These are phyloP conservation scores for Xestoiulus laeticollis DNA, from an alignment of 2,888 invertebrate species.

Conservation along the genomic window DNA sequence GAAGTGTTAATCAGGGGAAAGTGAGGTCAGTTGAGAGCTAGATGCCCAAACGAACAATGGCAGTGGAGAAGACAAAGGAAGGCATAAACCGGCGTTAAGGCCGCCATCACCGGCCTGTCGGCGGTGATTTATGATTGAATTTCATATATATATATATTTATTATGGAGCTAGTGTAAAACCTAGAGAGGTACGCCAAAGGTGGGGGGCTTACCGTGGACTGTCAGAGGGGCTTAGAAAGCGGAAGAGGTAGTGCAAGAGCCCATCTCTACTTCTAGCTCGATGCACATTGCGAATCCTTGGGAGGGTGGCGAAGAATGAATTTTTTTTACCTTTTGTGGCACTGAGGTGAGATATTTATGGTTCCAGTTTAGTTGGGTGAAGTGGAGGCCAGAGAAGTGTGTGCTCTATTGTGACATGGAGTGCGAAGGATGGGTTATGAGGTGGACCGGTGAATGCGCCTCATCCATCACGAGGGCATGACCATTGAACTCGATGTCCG, in stretches of 20 bases:
- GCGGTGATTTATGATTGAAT: slow-evolving; percentile 46
- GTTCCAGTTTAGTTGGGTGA: slow-evolving; percentile 27
- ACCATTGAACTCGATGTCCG: slow-evolving; percentile 20
- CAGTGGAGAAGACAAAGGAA: slow-evolving; percentile 22
- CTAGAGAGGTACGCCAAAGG: neutral
- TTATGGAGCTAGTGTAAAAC: neutral
- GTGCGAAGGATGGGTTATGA: slow-evolving; percentile 47
- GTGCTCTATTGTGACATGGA: slow-evolving; percentile 40
- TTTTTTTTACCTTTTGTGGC: neutral
- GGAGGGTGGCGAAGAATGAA: neutral
- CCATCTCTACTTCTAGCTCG: neutral
- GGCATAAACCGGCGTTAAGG: slow-evolving; percentile 30
- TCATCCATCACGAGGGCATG: slow-evolving; percentile 47
- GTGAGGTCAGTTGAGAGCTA: neutral
- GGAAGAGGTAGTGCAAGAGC: slow-evolving; percentile 40
- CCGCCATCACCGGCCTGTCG: slow-evolving; percentile 23
- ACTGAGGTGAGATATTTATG: slow-evolving; percentile 38
- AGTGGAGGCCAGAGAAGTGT: slow-evolving; percentile 35
- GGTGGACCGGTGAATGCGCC: slow-evolving; percentile 31
- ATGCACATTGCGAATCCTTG: neutral
- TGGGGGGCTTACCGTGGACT: neutral
- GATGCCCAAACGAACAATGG: neutral
- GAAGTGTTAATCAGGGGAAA: neutral
- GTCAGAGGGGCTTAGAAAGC: slow-evolving; percentile 35
- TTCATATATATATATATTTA: neutral